Evolutionary conservation across 2,888 invertebrate species (phyloP).

Genomic region (Disparrhopalites patrizii): DNA sequence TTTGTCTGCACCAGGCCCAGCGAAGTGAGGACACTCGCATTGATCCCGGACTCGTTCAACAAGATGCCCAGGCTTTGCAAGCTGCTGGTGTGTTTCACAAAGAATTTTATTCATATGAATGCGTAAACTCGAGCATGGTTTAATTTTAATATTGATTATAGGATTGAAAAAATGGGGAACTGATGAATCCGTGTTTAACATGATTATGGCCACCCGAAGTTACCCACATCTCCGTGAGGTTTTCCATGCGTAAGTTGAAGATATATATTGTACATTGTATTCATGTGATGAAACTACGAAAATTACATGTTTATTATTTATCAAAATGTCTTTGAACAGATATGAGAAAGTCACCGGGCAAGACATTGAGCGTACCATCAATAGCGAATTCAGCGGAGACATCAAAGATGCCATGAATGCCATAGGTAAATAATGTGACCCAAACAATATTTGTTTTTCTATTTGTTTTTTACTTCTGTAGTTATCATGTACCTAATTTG

Average conservation of each 20-base stretch:
- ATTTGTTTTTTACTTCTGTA: too few relatives aligned
- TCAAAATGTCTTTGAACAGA: constrained; percentile 51
- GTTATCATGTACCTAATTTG: too few relatives aligned
- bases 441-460: too few relatives aligned
- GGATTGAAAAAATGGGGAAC: constrained; percentile 74
- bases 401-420: constrained; percentile 75
- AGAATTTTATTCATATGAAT: not conserved
- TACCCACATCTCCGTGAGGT: constrained; percentile 80
- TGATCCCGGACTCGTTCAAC: constrained; percentile 66
- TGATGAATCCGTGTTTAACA: constrained; percentile 81
- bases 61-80: constrained; percentile 75
- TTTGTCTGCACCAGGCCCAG: too few relatives aligned
- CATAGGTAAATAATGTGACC: constrained; percentile 61
- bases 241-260: constrained; percentile 73
- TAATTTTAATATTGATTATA: too few relatives aligned
- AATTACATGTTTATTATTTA: not conserved
- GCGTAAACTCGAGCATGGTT: not conserved
- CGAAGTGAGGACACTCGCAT: constrained; percentile 74
- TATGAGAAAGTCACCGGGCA: constrained; percentile 16
- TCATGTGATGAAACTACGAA: not conserved
- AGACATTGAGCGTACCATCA: constrained; percentile 67
- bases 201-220: constrained; percentile 76
- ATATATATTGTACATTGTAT: constrained; percentile 42
- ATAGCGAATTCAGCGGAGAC: constrained; percentile 80
- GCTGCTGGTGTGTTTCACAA: constrained; percentile 60